A percentile compares a stretch with the other conserved stretches of the same genome.
Evolutionary conservation across 2,113 vertebrate genomes (phyloP).

Genomic region (Acrocephalus kingi): DNA sequence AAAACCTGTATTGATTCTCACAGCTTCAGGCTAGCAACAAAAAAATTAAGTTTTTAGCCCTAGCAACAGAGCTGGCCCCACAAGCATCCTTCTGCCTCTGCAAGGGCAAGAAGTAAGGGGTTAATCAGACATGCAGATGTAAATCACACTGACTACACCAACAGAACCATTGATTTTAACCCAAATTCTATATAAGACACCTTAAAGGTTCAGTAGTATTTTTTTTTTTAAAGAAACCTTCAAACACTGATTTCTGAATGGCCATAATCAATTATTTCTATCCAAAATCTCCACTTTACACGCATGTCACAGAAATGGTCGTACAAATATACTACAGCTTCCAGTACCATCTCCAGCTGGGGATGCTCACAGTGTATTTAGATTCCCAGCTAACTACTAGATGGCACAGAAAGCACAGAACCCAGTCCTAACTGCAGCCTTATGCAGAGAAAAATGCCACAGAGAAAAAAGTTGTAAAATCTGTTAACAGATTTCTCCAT

Average conservation of each 20-base stretch:
- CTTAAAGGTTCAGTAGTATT: not conserved
- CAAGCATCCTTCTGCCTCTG: not conserved
- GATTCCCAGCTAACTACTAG: not conserved
- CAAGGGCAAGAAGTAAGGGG: not conserved
- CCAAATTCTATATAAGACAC: not conserved
- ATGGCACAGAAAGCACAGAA: not conserved
- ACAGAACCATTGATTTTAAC: not conserved
- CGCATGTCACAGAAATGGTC: not conserved
- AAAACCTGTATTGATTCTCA: not conserved
- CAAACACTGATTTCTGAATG: not conserved
- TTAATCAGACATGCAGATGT: not conserved
- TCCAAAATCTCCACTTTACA: not conserved
- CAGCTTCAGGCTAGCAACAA: not conserved
- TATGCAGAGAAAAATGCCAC: not conserved
- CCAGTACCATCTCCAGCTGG: not conserved
- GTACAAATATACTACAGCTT: not conserved
- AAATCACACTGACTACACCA: not conserved
- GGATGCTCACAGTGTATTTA: not conserved
- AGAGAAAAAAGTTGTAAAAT: not conserved
- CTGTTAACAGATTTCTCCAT: not conserved
- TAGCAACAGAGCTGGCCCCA: not conserved
- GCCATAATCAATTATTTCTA: not conserved
- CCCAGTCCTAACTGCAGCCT: not conserved
- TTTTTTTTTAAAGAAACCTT: not conserved
- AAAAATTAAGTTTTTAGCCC: not conserved